phyloP scores from a whole-genome alignment of 2,888 invertebrate species.

The Hypercompe scribonia region DNA sequence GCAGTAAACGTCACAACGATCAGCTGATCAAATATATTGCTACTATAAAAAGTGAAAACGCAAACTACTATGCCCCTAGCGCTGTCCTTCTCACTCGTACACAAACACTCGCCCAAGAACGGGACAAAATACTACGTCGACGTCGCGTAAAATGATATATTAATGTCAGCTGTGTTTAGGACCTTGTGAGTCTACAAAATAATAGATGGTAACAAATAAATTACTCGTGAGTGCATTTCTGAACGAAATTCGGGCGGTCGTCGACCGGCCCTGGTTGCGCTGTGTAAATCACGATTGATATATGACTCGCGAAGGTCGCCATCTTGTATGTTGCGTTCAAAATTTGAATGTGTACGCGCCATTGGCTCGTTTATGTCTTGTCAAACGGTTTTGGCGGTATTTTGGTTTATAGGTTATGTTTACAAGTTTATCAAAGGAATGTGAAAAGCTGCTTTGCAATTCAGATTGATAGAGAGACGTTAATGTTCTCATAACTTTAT shows the following conservation, averaged over 20 bases:
- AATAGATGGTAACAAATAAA: constrained; percentile 87
- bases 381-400: constrained; percentile 57
- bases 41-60: constrained; percentile 87
- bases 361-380: constrained; percentile 74
- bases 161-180: constrained; percentile 87
- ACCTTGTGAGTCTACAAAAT: constrained; percentile 86
- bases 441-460: constrained; percentile 47
- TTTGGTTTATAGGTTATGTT: constrained; percentile 53
- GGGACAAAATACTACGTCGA: constrained; percentile 67
- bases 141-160: constrained; percentile 86
- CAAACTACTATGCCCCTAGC: constrained; percentile 76
- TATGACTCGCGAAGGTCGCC: constrained; percentile 84
- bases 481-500: constrained; percentile 36
- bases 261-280: constrained; percentile 79
- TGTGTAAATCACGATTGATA: constrained; percentile 85
- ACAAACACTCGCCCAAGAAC: constrained; percentile 47
- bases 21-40: constrained; percentile 87
- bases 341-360: constrained; percentile 80
- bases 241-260: constrained; percentile 85
- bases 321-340: constrained; percentile 82
- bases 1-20: constrained; percentile 85
- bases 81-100: constrained; percentile 64
- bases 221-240: constrained; percentile 85
- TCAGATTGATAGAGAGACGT: constrained; percentile 41
- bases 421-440: constrained; percentile 45